Evolutionary conservation across 2,113 vertebrate species (phyloP), one percentile per base, ranked within the genome.

Genomic region (Megaptera novaeangliae): DNA sequence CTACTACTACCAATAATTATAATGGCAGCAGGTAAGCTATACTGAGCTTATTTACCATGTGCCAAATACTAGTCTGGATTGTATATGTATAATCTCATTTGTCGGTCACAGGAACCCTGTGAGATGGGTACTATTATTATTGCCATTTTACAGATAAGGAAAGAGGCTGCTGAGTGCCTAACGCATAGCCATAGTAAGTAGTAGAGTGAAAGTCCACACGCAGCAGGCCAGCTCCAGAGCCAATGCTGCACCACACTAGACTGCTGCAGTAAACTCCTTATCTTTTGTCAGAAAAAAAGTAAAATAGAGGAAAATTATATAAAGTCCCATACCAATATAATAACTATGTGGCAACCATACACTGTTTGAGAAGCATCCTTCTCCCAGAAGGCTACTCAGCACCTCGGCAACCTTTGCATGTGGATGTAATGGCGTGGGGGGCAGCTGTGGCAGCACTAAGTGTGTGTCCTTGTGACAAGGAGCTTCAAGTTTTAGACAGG

Each of bases 401-500:
- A 69, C 71, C 20, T 97, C 90, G 0, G 75, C 97, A 27, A 99
- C 98, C 49, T 64, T 98, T 1, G 6, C 36, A 57, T 98, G 98
- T 52, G 78, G 88, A 3, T 64, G 0, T 4, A 57, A 34, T 0
- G 82, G 9, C 20, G 55, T 2, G 1, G 34, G 34, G 2, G 88
- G 75, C 9, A 15, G 75, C 21, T 29, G 93, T 21, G 98, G 96
- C 46, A 25, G 91, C 0, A 0, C 95, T 86, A 94, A 93, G 72
- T 71, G 87, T 5, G 75, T 59, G 55, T 71, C 88, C 64, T 92
- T 77, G 5, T 8, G 90, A 87, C 98, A 98, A 29, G 98, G 93
- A 27, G 77, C 61, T 14, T 95, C 99, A 7, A 99, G 98, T 59
- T 98, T 98, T 92, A 99, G 97, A 97, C 99, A 99, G 27, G 98